These are phyloP conservation scores for Tetrax tetrax DNA, from an alignment of 2,113 vertebrate genomes.

Conservation along the genomic window DNA sequence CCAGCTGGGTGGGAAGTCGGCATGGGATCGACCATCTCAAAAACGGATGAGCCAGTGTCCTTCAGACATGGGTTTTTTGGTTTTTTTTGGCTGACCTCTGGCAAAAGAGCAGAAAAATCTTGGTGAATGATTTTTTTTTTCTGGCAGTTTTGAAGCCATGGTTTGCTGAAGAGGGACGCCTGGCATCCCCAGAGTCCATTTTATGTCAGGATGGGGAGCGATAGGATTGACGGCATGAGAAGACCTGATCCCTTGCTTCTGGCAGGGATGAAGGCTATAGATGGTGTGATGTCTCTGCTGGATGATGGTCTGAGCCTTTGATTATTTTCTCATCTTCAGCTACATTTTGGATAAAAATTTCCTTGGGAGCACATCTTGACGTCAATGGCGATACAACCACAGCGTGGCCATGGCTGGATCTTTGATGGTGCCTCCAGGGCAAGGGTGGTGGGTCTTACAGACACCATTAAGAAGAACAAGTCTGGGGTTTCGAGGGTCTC, in stretches of 20 bases:
- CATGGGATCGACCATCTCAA: neutral
- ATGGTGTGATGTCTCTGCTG: neutral
- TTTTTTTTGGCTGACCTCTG: neutral
- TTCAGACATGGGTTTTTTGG: fast-evolving
- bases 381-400: fast-evolving
- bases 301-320: neutral
- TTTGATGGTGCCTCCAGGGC: neutral
- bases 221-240: neutral
- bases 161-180: neutral
- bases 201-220: neutral
- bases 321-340: neutral
- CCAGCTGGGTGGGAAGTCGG: fast-evolving
- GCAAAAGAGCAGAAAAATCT: neutral
- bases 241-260: neutral
- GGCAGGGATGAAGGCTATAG: neutral
- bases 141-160: neutral
- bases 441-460: neutral
- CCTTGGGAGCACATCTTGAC: neutral
- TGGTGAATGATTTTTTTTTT: neutral
- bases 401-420: neutral
- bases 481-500: neutral
- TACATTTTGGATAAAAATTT: neutral
- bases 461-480: neutral
- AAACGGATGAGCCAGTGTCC: fast-evolving
- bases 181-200: fast-evolving